Conservation (phyloP, 2,113 vertebrate species). For the Myotis davidii region DNA sequence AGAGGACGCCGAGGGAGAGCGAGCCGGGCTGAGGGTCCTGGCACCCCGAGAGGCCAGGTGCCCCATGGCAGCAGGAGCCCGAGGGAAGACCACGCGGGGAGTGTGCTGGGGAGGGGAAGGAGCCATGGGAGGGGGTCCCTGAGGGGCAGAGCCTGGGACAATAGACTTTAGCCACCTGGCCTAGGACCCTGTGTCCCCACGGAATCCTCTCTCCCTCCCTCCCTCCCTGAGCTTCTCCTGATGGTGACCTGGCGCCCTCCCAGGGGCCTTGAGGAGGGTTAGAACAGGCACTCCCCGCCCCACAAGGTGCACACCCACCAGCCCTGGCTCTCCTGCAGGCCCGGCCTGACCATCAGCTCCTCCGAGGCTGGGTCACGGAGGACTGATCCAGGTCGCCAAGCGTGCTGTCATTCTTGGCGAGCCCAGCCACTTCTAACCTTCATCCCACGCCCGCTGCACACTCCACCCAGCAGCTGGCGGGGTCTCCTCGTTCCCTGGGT, state of each 20-base stretch:
- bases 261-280: not conserved
- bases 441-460: not conserved
- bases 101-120: not conserved
- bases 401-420: accelerated
- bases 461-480: not conserved
- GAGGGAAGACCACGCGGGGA: not conserved
- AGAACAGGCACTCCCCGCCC: not conserved
- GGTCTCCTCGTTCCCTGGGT: accelerated
- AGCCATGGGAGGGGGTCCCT: not conserved
- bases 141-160: not conserved
- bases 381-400: not conserved
- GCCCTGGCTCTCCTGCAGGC: not conserved
- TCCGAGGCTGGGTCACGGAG: not conserved
- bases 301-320: not conserved
- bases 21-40: not conserved
- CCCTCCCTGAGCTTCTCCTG: not conserved
- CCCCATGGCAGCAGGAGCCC: not conserved
- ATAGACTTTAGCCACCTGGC: not conserved
- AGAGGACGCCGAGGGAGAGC: accelerated
- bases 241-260: accelerated
- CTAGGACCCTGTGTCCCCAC: not conserved
- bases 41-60: not conserved
- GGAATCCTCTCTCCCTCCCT: not conserved
- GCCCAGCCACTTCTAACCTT: not conserved
- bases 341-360: not conserved